Conservation (phyloP, 2,113 vertebrate genomes). For the Todiramphus chloris region DNA sequence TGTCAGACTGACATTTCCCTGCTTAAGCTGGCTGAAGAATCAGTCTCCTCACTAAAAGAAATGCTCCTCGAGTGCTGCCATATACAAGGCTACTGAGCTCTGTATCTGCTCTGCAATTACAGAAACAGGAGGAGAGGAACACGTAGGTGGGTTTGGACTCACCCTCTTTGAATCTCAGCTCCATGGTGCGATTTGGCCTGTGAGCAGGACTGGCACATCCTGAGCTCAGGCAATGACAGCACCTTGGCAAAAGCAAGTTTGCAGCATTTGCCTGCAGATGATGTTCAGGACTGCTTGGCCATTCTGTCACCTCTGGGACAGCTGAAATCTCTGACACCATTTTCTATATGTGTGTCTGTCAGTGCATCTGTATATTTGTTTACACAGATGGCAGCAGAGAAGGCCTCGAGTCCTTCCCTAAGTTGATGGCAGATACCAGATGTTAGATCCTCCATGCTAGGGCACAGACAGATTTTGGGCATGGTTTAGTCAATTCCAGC, state of each 20-base stretch:
- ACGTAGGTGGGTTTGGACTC: accelerated
- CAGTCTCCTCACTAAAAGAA: not conserved
- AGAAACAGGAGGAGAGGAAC: not conserved
- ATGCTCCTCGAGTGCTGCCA: not conserved
- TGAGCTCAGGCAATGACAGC: not conserved
- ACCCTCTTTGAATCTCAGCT: not conserved
- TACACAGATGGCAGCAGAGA: not conserved
- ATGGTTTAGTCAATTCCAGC: not conserved
- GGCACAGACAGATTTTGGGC: not conserved
- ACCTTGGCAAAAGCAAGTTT: not conserved
- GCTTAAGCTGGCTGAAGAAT: not conserved
- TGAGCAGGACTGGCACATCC: not conserved
- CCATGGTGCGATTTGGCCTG: no score
- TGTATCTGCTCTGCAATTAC: not conserved
- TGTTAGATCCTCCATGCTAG: not conserved
- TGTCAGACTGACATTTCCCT: not conserved
- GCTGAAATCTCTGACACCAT: not conserved
- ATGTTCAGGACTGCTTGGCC: not conserved
- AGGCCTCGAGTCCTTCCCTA: not conserved
- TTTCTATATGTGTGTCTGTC: not conserved
- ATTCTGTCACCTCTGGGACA: not conserved
- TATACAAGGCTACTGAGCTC: not conserved
- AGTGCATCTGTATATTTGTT: not conserved
- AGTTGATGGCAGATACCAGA: not conserved
- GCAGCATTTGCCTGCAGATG: not conserved